Evolutionary conservation across 2,113 vertebrate species (phyloP).

Genomic region (Caranx ignobilis): DNA sequence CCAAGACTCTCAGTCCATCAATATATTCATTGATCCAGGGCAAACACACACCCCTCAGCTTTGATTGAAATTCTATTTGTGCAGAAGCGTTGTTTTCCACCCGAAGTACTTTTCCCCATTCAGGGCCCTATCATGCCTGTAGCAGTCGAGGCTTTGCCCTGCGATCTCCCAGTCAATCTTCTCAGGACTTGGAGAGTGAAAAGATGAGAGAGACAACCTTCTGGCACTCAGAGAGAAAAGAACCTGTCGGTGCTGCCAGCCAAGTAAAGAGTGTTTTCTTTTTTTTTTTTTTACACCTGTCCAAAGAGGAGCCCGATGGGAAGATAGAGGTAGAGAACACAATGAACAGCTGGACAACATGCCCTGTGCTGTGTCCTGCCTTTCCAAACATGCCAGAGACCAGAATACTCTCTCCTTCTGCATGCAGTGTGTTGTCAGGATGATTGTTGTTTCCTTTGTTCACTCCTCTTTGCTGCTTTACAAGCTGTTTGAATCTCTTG

Average conservation of each 20-base stretch:
- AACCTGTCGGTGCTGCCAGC: slow-evolving; percentile 41
- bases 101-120: slow-evolving; percentile 28
- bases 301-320: slow-evolving; percentile 19
- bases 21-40: slow-evolving; percentile 48
- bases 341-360: slow-evolving; percentile 27
- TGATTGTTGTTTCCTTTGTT: slow-evolving; percentile 1
- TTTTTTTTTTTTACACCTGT: slow-evolving; percentile 8
- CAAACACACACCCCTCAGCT: background rate
- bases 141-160: slow-evolving; percentile 30
- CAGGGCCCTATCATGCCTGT: slow-evolving; percentile 27
- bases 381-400: slow-evolving; percentile 16
- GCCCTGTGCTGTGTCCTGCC: background rate
- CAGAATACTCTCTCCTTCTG: background rate
- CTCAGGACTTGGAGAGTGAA: slow-evolving; percentile 37
- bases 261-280: slow-evolving; percentile 23
- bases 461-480: background rate
- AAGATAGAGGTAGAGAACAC: background rate
- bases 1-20: slow-evolving; percentile 20
- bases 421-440: slow-evolving; percentile 7
- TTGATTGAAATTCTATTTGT: slow-evolving; percentile 57
- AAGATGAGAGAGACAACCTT: slow-evolving; percentile 24
- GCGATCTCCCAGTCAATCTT: slow-evolving; percentile 46
- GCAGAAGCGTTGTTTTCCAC: slow-evolving; percentile 26
- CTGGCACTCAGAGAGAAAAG: slow-evolving; percentile 29
- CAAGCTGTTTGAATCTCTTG: background rate